phyloP scores from a whole-genome alignment of 2,888 invertebrate genomes.

The Pammene aurita region DNA sequence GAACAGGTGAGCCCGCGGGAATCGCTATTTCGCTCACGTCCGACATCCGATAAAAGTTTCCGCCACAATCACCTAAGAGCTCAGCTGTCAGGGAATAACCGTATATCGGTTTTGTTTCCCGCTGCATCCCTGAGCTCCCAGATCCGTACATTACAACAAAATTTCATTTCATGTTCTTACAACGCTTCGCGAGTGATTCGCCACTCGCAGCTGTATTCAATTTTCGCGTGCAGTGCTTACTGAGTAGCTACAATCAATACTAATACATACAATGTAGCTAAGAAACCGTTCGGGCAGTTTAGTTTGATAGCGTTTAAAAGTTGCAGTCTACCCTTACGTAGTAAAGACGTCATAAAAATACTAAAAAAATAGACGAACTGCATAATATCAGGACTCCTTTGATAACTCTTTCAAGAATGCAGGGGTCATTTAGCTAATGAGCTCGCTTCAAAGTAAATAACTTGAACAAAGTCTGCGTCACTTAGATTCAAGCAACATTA shows the following conservation, averaged over 20 bases:
- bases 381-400: slow-evolving; percentile 56
- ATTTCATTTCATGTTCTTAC: slow-evolving; percentile 42
- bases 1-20: slow-evolving; percentile 76
- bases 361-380: slow-evolving; percentile 38
- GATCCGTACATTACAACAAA: slow-evolving; percentile 46
- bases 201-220: slow-evolving; percentile 36
- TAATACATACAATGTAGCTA: slow-evolving; percentile 31
- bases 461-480: slow-evolving; percentile 73
- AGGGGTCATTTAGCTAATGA: slow-evolving; percentile 79
- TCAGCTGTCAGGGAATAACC: slow-evolving; percentile 83
- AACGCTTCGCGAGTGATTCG: slow-evolving; percentile 38
- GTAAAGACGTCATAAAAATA: not conserved
- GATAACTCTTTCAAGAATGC: slow-evolving; percentile 72
- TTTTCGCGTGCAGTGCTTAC: slow-evolving; percentile 27
- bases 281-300: slow-evolving; percentile 5
- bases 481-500: slow-evolving; percentile 62
- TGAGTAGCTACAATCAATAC: slow-evolving; percentile 28
- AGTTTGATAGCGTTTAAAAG: slow-evolving; percentile 12
- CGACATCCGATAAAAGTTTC: slow-evolving; percentile 84
- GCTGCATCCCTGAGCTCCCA: slow-evolving; percentile 61
- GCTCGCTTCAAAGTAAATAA: slow-evolving; percentile 76
- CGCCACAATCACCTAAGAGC: slow-evolving; percentile 84
- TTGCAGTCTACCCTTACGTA: not conserved
- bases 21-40: slow-evolving; percentile 82
- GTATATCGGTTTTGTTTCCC: slow-evolving; percentile 81